A percentile compares a stretch with the other conserved stretches of the same genome.
phyloP scores from a whole-genome alignment of 2,113 vertebrate genomes.

The Oxyura jamaicensis region DNA sequence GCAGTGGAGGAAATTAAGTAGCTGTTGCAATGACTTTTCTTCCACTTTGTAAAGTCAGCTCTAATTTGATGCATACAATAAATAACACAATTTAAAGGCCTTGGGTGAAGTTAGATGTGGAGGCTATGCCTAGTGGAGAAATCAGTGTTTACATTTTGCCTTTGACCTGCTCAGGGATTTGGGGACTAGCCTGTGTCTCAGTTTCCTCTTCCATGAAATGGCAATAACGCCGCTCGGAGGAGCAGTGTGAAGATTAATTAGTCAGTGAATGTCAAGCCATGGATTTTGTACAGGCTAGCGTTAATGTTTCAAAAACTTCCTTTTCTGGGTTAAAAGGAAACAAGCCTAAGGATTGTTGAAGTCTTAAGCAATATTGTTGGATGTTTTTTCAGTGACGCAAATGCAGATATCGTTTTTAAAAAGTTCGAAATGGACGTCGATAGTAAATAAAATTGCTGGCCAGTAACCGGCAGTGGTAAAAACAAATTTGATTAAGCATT shows the following conservation, averaged over 20 bases:
- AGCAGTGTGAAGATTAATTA: constrained; percentile 31
- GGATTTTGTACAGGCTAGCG: background rate
- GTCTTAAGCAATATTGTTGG: constrained; percentile 59
- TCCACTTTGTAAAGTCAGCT: constrained; percentile 6
- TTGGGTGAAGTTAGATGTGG: background rate
- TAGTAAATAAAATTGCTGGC: constrained; percentile 42
- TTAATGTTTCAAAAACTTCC: constrained; percentile 31
- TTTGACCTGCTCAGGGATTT: background rate
- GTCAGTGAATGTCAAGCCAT: constrained; percentile 9
- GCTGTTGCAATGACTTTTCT: constrained; percentile 30
- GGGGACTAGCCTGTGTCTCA: background rate
- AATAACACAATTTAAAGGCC: background rate
- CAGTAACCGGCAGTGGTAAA: constrained; percentile 39
- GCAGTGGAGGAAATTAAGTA: constrained; percentile 26
- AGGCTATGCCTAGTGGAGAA: background rate
- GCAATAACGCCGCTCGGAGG: background rate
- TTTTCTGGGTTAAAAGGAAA: constrained; percentile 60
- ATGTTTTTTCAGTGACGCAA: constrained; percentile 60
- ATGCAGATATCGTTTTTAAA: constrained; percentile 37
- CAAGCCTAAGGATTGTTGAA: constrained; percentile 34
- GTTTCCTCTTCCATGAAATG: constrained; percentile 35
- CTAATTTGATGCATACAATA: background rate
- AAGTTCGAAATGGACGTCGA: constrained; percentile 22
- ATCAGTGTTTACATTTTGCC: background rate
- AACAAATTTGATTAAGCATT: constrained; percentile 68